These are phyloP conservation scores for Canis aureus DNA, from an alignment of 2,113 vertebrate genomes.

Conservation along the genomic window DNA sequence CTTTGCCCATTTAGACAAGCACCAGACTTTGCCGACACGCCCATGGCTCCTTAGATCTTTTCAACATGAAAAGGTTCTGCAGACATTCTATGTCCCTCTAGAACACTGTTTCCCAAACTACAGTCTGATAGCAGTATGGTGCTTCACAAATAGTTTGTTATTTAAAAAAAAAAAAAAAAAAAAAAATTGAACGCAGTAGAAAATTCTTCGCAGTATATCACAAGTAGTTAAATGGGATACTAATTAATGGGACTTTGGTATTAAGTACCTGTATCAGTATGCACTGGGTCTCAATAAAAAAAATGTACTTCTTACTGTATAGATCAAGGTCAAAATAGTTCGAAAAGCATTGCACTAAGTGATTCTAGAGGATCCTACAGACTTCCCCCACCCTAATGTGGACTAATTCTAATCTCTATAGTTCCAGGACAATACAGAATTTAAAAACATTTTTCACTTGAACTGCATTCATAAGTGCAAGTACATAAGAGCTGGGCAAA, in stretches of 20 bases:
- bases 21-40: not conserved
- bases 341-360: not conserved
- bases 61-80: not conserved
- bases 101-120: conserved; percentile 19
- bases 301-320: conserved; percentile 30
- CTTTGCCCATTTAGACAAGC: not conserved
- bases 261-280: not conserved
- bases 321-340: conserved; percentile 50
- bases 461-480: conserved; percentile 55
- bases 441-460: conserved; percentile 37
- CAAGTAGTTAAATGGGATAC: not conserved
- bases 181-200: not conserved
- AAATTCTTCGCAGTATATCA: not conserved
- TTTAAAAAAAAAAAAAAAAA: not conserved
- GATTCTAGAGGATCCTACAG: not conserved
- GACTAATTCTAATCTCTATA: not conserved
- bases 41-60: not conserved
- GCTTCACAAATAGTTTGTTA: conserved; percentile 25
- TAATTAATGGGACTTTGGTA: not conserved
- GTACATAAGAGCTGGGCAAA: not conserved
- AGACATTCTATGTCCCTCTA: not conserved
- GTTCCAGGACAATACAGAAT: not conserved
- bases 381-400: not conserved
- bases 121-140: not conserved
- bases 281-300: not conserved